Conservation (phyloP, 2,113 vertebrate species). For the Urocolius indicus region DNA sequence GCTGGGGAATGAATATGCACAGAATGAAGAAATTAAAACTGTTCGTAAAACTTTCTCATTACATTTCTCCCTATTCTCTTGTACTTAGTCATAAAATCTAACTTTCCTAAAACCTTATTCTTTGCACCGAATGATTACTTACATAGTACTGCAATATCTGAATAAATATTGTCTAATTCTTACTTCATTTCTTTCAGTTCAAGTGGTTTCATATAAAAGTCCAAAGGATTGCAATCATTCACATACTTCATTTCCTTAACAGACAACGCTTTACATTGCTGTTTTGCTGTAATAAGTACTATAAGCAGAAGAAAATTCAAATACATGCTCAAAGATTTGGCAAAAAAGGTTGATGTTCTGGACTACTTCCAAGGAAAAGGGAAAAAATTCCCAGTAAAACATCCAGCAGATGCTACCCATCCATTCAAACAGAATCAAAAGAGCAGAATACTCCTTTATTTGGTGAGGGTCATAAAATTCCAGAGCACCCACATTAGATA, state of each 20-base stretch:
- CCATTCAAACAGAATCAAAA: neutral
- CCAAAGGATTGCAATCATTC: neutral
- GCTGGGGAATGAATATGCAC: neutral
- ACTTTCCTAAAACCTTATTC: neutral
- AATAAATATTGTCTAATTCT: conserved; percentile 7
- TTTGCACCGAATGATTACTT: neutral
- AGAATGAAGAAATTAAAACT: neutral
- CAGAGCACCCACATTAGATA: neutral
- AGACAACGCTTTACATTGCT: neutral
- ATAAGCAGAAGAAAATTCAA: conserved; percentile 30
- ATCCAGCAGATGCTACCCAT: neutral
- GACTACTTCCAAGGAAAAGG: neutral
- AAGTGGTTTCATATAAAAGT: neutral
- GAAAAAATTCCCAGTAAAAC: neutral
- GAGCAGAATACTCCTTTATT: neutral
- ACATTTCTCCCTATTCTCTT: neutral
- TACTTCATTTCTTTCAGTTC: neutral
- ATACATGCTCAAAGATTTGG: conserved; percentile 5
- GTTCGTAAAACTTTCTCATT: neutral
- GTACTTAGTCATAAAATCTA: neutral
- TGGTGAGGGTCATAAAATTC: neutral
- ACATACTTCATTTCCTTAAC: neutral
- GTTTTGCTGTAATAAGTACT: neutral
- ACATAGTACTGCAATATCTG: neutral
- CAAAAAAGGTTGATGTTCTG: neutral